These are phyloP conservation scores for Drosophila lacteicornis DNA, from an alignment of 1,140 invertebrate genomes.

Conservation along the genomic window DNA sequence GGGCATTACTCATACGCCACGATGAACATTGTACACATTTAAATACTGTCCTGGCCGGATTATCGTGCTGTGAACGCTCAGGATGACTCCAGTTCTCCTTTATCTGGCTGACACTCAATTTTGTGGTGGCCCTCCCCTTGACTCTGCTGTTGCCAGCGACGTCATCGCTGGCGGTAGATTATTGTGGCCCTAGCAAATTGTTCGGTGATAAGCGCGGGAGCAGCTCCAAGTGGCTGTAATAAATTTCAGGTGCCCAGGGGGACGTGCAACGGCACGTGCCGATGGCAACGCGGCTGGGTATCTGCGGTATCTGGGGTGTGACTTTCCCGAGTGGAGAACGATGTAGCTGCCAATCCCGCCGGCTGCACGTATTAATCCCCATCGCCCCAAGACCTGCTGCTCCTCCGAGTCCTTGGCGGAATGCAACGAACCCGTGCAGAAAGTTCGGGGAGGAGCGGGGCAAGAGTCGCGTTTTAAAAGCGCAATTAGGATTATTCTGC, in stretches of 20 bases:
- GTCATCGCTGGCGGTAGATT: constrained; percentile 43
- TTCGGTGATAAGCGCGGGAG: constrained; percentile 39
- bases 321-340: constrained; percentile 34
- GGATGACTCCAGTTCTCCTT: constrained; percentile 6
- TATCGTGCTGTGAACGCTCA: not conserved
- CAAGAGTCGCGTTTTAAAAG: constrained; percentile 23
- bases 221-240: constrained; percentile 47
- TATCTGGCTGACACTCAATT: constrained; percentile 10
- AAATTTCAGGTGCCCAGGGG: constrained; percentile 40
- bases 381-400: not conserved
- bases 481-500: constrained; percentile 70
- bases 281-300: constrained; percentile 7
- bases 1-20: constrained; percentile 11
- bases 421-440: constrained; percentile 62
- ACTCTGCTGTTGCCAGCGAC: constrained; percentile 2
- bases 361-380: constrained; percentile 44
- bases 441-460: constrained; percentile 14
- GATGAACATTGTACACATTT: constrained; percentile 23
- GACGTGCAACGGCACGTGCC: constrained; percentile 37
- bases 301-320: constrained; percentile 23
- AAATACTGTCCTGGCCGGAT: constrained; percentile 13
- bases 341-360: constrained; percentile 38
- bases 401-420: constrained; percentile 58
- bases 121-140: not conserved
- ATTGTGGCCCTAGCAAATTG: constrained; percentile 40